Base-by-base conservation (phyloP, 2,113 vertebrate species). In the Engraulis encrasicolus region DNA sequence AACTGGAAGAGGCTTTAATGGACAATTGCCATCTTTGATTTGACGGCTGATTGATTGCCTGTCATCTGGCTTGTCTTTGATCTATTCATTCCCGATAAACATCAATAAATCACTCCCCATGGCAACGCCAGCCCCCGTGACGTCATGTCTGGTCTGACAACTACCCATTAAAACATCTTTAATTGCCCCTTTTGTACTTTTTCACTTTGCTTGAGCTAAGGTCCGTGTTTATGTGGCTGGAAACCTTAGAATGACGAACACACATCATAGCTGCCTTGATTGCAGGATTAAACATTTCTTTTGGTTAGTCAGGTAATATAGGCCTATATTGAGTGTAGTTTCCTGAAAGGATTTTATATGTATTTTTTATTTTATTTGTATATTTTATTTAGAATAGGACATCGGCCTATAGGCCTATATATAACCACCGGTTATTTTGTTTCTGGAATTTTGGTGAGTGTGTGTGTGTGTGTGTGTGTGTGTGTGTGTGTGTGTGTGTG, bases 81-180 rank as follows among this genome's bases (percentile, higher is more conserved):
- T 98, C 97, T 99, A 97, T 98, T 98, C 96, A 96, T 97, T 97
- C 95, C 96, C 95, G 96, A 99, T 99, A 97, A 97, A 96, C 97
- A 96, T 98, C 97, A 96, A 98, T 98, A 97, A 98, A 98, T 98
- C 96, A 97, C 93, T 94, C 87, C 92, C 93, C 91, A 91, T 95
- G 93, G 96, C 94, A 96, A 95, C 95, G 92, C 94, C 90, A 91
- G 94, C 88, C 93, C 94, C 92, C 79, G 91, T 97, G 96, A 97
- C 96, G 96, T 97, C 97, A 97, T 91, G 83, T 90, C 93, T 93
- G 94, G 94, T 93, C 95, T 95, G 94, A 94, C 93, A 95, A 91
- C 92, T 90, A 84, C 85, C 86, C 90, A 93, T 90, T 90, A 92
- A 94, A 83, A 83, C 92, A 91, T 93, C 90, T 92, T 92, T 91